phyloP scores from a whole-genome alignment of 2,888 invertebrate species.

The Troides helena region DNA sequence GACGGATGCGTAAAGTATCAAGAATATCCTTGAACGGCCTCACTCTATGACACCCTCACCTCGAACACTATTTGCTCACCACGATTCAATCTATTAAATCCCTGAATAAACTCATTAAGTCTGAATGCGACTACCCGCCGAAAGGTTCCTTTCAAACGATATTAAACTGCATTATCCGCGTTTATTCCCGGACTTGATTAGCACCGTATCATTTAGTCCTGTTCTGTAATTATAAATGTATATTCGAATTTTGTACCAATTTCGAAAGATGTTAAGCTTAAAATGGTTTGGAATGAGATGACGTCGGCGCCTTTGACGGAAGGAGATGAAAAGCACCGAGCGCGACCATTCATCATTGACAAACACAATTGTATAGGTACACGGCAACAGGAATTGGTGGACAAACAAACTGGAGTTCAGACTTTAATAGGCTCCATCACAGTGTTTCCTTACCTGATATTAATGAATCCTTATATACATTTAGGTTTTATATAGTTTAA shows the following conservation, averaged over 20 bases:
- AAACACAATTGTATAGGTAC: conserved; percentile 78
- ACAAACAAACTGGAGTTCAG: conserved; percentile 71
- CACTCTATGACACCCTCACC: conserved; percentile 34
- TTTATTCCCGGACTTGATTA: conserved; percentile 78
- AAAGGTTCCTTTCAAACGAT: conserved; percentile 76
- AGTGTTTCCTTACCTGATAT: conserved; percentile 23
- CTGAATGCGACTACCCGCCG: conserved; percentile 75
- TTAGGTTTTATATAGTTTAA: no score
- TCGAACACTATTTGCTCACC: conserved; percentile 71
- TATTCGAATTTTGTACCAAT: conserved; percentile 45
- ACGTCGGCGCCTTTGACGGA: conserved; percentile 71
- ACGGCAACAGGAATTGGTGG: conserved; percentile 71
- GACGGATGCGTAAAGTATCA: background rate
- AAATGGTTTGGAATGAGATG: conserved; percentile 37
- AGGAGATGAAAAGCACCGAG: conserved; percentile 76
- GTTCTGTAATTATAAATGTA: conserved; percentile 69
- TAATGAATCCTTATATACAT: background rate
- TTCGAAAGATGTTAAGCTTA: conserved; percentile 38
- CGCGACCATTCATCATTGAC: conserved; percentile 79
- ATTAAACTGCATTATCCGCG: conserved; percentile 77
- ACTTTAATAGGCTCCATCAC: conserved; percentile 50
- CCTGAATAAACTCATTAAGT: conserved; percentile 78
- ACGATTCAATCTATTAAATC: conserved; percentile 77
- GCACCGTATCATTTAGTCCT: conserved; percentile 80
- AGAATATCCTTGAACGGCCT: conserved; percentile 4